Evolutionary conservation across 2,888 invertebrate genomes (phyloP), one percentile per base, ranked within the genome.

Genomic region (Drosophila cognata): DNA sequence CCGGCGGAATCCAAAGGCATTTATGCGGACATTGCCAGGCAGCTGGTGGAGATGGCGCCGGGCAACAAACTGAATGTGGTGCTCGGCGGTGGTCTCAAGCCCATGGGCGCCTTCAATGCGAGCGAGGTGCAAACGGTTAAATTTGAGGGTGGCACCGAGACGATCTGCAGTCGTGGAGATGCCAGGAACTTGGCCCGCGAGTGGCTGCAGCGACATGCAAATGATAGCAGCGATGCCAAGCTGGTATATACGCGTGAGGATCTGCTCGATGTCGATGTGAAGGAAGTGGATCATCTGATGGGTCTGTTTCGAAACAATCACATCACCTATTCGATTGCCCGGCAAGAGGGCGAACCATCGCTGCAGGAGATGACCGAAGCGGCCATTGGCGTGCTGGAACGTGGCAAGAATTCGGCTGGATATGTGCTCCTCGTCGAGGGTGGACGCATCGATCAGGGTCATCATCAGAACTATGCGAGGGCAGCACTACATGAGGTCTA

Each of bases 401-500:
- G 93, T 1, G 86, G 88, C 25, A 50, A 67, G 0, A 46, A 81
- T 0, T 91, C 92, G 0, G 57, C 93, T 13, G 95, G 95, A 52
- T 95, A 94, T 80, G 93, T 95, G 48, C 91, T 95, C 0, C 92
- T 95, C 89, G 95, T 95, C 0, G 95, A 95, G 82, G 95, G 95
- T 5, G 95, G 95, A 0, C 94, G 94, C 58, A 95, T 95, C 43
- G 95, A 95, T 91, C 94, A 94, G 74, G 95, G 94, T 0, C 95
- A 95, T 90, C 96, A 96, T 87, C 94, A 94, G 50, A 95, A 95
- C 92, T 94, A 93, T 79, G 95, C 95, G 0, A 93, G 93, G 59
- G 93, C 94, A 2, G 95, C 96, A 0, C 84, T 96, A n/a, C 94
- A 94, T 36, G 96, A 96, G 77, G 93, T 95, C 0, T 92, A 95